Percentiles rank a stretch among this genome's conserved stretches.
Evolutionary conservation across 2,113 vertebrate species (phyloP).

Genomic region (Delphinus delphis): DNA sequence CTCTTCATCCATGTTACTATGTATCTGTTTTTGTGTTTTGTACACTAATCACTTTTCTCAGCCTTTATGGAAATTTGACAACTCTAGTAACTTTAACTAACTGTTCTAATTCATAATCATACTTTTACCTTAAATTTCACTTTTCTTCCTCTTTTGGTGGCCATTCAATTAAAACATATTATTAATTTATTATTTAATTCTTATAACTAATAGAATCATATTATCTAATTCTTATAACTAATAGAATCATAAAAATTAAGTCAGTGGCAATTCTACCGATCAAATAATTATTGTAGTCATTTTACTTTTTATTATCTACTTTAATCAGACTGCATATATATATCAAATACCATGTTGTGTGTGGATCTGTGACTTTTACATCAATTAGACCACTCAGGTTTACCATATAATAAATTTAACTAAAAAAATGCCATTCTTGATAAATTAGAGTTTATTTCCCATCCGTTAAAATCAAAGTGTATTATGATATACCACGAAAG

Average conservation of each 20-base stretch:
- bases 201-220: not conserved
- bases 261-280: not conserved
- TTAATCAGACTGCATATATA: not conserved
- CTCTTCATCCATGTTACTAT: not conserved
- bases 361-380: not conserved
- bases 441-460: not conserved
- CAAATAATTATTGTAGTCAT: not conserved
- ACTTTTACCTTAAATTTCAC: not conserved
- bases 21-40: not conserved
- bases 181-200: not conserved
- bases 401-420: not conserved
- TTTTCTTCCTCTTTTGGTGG: not conserved
- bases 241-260: conserved; percentile 21
- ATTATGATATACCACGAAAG: not conserved
- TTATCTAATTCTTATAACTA: not conserved
- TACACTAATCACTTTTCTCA: not conserved
- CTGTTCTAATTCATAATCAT: not conserved
- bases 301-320: not conserved
- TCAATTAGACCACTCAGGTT: not conserved
- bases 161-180: not conserved
- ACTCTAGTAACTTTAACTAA: not conserved
- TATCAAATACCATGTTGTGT: not conserved
- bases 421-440: not conserved
- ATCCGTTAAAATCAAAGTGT: not conserved
- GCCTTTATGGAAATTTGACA: not conserved